Conservation (phyloP, 2,113 vertebrate species). For the Hassar affinis region DNA sequence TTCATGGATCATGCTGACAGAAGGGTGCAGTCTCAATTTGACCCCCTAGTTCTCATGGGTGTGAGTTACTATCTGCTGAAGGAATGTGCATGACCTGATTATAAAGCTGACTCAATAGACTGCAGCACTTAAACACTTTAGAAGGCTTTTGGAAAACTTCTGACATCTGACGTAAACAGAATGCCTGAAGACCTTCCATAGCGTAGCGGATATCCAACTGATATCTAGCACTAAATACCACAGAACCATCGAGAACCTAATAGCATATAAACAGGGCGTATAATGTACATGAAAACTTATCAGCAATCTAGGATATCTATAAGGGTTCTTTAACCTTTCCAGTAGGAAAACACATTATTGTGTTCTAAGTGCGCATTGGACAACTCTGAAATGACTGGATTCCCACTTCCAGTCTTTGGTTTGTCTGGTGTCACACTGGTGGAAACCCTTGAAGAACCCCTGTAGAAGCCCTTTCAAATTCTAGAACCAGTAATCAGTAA, state of each 20-base stretch:
- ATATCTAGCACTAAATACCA: background rate
- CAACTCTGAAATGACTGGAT: background rate
- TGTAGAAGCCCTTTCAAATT: background rate
- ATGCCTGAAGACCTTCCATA: background rate
- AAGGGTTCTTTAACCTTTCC: background rate
- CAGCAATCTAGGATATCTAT: background rate
- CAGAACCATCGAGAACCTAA: background rate
- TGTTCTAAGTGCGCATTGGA: too few relatives aligned
- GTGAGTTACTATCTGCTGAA: conserved; percentile 28
- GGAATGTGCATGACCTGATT: conserved; percentile 28
- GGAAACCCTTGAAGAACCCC: background rate
- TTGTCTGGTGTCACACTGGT: background rate
- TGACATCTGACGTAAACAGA: background rate
- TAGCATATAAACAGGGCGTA: background rate
- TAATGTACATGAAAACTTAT: background rate
- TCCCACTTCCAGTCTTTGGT: too few relatives aligned
- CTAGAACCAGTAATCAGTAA: background rate
- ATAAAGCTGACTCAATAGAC: conserved; percentile 11
- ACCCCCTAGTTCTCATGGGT: conserved; percentile 13
- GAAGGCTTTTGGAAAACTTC: conserved; percentile 4
- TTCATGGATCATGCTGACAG: conserved; percentile 45
- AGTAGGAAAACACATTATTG: background rate
- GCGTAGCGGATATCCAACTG: background rate
- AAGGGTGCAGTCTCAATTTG: conserved; percentile 14
- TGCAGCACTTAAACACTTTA: background rate